Evolutionary conservation across 2,888 invertebrate genomes (phyloP).

Genomic region (Oligia latruncula): DNA sequence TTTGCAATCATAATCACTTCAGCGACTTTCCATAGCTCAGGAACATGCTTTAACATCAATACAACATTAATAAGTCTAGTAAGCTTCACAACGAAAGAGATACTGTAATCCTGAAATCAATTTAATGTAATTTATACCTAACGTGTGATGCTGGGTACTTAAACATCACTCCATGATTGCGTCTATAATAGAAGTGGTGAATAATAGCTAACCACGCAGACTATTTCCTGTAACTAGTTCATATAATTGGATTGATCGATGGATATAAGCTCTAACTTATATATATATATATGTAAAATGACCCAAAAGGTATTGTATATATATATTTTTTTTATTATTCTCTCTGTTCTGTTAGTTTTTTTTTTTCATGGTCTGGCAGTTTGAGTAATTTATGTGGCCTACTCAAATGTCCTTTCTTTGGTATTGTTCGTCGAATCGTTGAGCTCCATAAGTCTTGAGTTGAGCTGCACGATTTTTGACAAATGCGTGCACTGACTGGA

Average conservation of each 20-base stretch:
- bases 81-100: not conserved
- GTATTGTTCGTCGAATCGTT: too few relatives aligned
- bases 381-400: too few relatives aligned
- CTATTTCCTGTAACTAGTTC: not conserved
- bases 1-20: not conserved
- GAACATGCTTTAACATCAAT: not conserved
- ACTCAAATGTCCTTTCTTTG: too few relatives aligned
- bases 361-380: too few relatives aligned
- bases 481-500: too few relatives aligned
- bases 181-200: conserved; percentile 27
- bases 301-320: too few relatives aligned
- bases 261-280: not conserved
- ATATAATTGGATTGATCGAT: conserved; percentile 30
- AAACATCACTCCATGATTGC: not conserved
- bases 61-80: not conserved
- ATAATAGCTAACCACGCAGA: conserved; percentile 12
- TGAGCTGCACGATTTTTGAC: too few relatives aligned
- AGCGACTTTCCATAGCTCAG: not conserved
- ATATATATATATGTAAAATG: too few relatives aligned
- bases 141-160: not conserved
- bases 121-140: not conserved
- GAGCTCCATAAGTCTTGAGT: too few relatives aligned
- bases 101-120: conserved; percentile 4
- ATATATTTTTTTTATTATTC: too few relatives aligned
- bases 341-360: too few relatives aligned